Percentiles rank a stretch among this genome's conserved stretches.
Evolutionary conservation across 2,888 invertebrate species (phyloP).

Genomic region (Cheiracanthium punctorium): DNA sequence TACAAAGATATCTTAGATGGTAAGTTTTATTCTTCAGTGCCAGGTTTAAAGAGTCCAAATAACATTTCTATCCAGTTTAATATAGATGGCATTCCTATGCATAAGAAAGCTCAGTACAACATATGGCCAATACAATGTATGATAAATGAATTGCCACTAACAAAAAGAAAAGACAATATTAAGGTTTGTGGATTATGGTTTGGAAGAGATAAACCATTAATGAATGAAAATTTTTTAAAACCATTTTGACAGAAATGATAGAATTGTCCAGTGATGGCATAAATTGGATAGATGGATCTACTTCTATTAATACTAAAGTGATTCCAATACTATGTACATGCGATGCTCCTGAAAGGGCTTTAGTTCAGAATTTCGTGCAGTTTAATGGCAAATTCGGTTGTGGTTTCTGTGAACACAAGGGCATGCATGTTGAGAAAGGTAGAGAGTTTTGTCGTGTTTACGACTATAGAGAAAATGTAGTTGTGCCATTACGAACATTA

Average conservation of each 20-base stretch:
- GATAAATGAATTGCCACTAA: not conserved
- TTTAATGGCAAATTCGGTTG: constrained; percentile 2
- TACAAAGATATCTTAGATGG: constrained; percentile 17
- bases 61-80: not conserved
- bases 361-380: constrained; percentile 17
- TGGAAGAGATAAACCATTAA: not conserved
- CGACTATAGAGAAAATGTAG: not conserved
- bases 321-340: not conserved
- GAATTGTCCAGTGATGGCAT: not conserved
- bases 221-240: not conserved
- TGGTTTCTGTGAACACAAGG: constrained; percentile 1
- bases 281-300: not conserved
- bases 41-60: not conserved
- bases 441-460: not conserved
- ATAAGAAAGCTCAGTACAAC: not conserved
- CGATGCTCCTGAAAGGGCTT: constrained; percentile 21
- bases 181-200: not conserved
- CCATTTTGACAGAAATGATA: not conserved
- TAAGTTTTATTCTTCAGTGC: not conserved
- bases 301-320: not conserved
- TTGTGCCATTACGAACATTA: not conserved
- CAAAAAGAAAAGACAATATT: not conserved
- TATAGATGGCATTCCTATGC: not conserved
- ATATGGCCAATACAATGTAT: constrained; percentile 8
- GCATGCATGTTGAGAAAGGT: not conserved